Conservation (phyloP, 2,888 invertebrate species). For the Morpho achilles region DNA sequence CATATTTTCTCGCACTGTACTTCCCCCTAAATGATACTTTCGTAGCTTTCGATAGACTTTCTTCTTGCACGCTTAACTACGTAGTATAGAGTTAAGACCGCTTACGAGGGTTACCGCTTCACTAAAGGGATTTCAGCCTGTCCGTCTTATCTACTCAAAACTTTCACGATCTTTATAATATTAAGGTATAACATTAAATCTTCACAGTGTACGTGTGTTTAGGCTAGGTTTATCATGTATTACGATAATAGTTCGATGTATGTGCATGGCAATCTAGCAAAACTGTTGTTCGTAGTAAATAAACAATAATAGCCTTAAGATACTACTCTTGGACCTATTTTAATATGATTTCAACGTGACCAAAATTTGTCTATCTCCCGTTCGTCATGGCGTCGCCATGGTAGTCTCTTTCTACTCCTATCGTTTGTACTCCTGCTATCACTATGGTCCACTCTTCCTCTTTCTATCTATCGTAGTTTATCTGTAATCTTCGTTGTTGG, state of each 20-base stretch:
- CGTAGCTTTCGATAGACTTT: conserved; percentile 62
- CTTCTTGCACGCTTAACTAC: conserved; percentile 62
- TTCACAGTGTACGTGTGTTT: conserved; percentile 71
- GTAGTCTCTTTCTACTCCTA: conserved; percentile 16
- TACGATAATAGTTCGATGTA: conserved; percentile 58
- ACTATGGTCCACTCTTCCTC: conserved; percentile 22
- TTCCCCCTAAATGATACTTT: conserved; percentile 64
- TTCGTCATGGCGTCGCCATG: conserved; percentile 16
- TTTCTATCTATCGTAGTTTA: conserved; percentile 39
- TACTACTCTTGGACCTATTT: conserved; percentile 43
- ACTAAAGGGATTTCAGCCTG: conserved; percentile 43
- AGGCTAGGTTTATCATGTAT: conserved; percentile 62
- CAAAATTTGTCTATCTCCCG: conserved; percentile 37
- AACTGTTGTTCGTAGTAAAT: conserved; percentile 73
- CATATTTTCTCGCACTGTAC: conserved; percentile 68
- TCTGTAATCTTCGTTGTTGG: conserved; percentile 73
- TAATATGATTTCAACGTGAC: conserved; percentile 49
- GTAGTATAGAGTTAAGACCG: conserved; percentile 31
- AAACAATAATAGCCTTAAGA: conserved; percentile 71
- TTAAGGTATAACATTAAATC: conserved; percentile 51
- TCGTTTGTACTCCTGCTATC: conserved; percentile 17
- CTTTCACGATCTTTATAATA: conserved; percentile 49
- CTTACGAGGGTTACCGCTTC: conserved; percentile 46
- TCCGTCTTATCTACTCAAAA: conserved; percentile 41
- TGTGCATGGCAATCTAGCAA: conserved; percentile 73